These are phyloP conservation scores for Glareola pratincola DNA, from an alignment of 2,113 vertebrate genomes.

Conservation along the genomic window DNA sequence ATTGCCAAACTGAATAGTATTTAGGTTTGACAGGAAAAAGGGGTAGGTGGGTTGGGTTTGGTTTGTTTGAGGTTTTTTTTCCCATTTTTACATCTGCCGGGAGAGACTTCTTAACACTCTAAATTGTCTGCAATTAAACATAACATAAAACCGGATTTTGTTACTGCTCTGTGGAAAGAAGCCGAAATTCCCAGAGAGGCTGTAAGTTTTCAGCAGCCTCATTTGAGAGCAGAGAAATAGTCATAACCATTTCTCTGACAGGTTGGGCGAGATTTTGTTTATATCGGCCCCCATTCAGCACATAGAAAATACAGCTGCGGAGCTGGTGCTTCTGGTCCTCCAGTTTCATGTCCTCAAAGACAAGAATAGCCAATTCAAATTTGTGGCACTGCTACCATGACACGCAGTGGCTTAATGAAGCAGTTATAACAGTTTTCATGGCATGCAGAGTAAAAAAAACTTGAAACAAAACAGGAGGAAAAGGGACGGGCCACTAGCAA, in stretches of 20 bases:
- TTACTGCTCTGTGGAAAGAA: constrained; percentile 59
- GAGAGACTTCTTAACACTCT: constrained; percentile 36
- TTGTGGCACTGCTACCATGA: not conserved
- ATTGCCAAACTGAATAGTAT: not conserved
- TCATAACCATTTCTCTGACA: constrained; percentile 71
- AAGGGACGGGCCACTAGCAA: rapidly evolving
- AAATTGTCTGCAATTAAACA: constrained; percentile 63
- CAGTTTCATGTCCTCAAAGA: not conserved
- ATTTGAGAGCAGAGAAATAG: constrained; percentile 49
- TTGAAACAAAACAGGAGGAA: not conserved
- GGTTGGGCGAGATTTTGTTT: constrained; percentile 55
- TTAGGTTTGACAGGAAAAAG: not conserved
- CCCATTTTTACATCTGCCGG: not conserved
- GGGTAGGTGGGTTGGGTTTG: not conserved
- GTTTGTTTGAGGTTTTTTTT: not conserved
- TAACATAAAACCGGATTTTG: constrained; percentile 47
- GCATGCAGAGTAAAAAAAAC: not conserved
- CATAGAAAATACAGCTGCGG: constrained; percentile 19
- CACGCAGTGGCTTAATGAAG: not conserved
- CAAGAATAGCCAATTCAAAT: not conserved
- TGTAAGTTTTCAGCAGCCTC: constrained; percentile 76
- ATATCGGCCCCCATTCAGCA: not conserved
- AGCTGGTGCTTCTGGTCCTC: constrained; percentile 3
- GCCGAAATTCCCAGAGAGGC: constrained; percentile 74
- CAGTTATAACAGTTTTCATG: not conserved